These are phyloP conservation scores for Huso huso DNA, from an alignment of 2,797 vertebrate species.

Conservation along the genomic window DNA sequence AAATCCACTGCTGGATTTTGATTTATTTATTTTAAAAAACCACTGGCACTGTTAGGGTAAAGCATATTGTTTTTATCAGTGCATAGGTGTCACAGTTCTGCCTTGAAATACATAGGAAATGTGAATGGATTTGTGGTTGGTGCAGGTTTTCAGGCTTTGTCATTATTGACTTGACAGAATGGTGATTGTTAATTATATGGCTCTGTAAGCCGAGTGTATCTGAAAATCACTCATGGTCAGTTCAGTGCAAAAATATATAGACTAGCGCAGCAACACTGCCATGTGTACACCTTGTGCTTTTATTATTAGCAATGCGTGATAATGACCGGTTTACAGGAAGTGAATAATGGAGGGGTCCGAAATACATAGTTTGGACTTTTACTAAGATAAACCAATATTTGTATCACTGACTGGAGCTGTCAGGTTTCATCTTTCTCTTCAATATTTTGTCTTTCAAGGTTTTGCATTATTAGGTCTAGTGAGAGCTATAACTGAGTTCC, in stretches of 20 bases:
- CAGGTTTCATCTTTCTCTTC: too few species aligned
- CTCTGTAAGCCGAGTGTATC: not conserved
- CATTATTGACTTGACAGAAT: conserved; percentile 2
- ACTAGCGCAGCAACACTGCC: not conserved
- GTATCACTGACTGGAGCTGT: too few species aligned
- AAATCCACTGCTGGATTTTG: too few species aligned
- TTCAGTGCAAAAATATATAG: not conserved
- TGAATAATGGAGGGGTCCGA: not conserved
- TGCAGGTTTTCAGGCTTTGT: not conserved
- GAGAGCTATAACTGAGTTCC: too few species aligned
- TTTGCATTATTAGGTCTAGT: too few species aligned
- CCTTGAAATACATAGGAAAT: not conserved
- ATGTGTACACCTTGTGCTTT: not conserved
- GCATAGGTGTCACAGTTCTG: not conserved
- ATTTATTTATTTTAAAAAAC: too few species aligned
- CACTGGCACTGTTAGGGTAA: too few species aligned
- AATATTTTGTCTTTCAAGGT: too few species aligned
- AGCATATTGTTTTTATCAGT: too few species aligned
- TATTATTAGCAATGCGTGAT: too few species aligned
- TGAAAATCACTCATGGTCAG: not conserved
- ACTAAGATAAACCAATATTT: too few species aligned
- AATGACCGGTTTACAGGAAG: too few species aligned
- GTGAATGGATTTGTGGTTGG: not conserved
- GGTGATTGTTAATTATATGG: not conserved
- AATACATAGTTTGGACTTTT: not conserved